Conservation (phyloP, 2,113 vertebrate genomes). For the Malurus melanocephalus region DNA sequence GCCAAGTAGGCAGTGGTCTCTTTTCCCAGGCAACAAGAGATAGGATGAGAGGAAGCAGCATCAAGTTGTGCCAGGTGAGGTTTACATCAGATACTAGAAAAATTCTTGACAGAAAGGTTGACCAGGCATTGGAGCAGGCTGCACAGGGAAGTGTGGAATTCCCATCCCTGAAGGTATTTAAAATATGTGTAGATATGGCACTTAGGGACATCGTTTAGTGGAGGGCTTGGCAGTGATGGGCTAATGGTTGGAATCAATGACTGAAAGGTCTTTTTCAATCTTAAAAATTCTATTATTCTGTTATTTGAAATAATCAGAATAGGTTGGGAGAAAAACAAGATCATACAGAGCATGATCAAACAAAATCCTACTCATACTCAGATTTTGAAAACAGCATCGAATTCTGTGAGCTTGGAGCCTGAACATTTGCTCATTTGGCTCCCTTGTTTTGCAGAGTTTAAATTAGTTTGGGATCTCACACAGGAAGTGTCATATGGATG, state of each 20-base stretch:
- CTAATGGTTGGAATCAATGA: neutral
- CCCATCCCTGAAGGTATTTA: neutral
- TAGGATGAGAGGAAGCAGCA: neutral
- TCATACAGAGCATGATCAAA: neutral
- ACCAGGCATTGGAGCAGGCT: fast-evolving
- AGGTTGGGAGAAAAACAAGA: neutral
- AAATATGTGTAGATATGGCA: neutral
- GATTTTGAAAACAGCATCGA: neutral
- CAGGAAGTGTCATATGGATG: neutral
- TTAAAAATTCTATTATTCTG: neutral
- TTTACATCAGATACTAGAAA: neutral
- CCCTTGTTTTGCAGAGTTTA: neutral
- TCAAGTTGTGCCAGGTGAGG: neutral
- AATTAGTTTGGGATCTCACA: neutral
- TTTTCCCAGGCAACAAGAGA: neutral
- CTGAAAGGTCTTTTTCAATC: neutral
- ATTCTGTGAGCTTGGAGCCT: neutral
- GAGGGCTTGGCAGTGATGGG: neutral
- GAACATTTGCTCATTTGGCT: neutral
- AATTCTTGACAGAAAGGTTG: neutral
- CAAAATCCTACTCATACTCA: neutral
- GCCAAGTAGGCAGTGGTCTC: neutral
- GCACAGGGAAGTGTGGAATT: neutral
- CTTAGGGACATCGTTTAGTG: neutral
- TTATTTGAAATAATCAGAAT: neutral